Base-by-base conservation (phyloP, 2,888 invertebrate species). In the Plebejus argus region DNA sequence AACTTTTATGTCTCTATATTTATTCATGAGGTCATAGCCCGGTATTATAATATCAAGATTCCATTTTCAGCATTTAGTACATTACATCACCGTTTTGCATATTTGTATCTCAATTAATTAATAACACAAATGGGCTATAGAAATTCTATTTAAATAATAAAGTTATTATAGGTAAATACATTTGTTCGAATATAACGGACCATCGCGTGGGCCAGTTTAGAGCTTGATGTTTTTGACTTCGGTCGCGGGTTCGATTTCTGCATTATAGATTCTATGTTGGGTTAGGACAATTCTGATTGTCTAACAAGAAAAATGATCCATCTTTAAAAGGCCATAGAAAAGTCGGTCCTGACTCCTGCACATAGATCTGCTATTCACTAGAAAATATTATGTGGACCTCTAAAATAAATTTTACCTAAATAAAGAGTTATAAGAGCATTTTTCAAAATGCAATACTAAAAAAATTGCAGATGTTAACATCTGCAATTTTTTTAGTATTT, bases 31-130 rank as follows among this genome's bases (percentile, higher is more conserved):
- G 39, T 71, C 35, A 71, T 39, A n/a, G 18, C 18, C 39, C 39
- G n/a, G 71, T 10, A 71, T 39, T 39, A 71, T 71, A 58, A 56
- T 35, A 76, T 28, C 76, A 70, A 76, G 66, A 76, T 70, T 70
- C 76, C 70, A 49, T 70, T 70, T 76, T 70, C n/a, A 70, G 70
- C 33, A 53, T 70, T 71, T 39, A 39, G 71, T 20, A 15, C 45
- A 33, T 76, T 66, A 76, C 76, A 76, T 76, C 76, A 76, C 70
- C 70, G 66, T 33, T 66, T 28, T 7, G n/a, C n/a, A 76, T 70
- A 53, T 45, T 2, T 58, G 18, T 3, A 7, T 5, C 28, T 66
- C 28, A 66, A 66, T 66, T 18, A 66, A 66, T 66, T 66, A 28
- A 66, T 66, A 33, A 33, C 28, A 18, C 1, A 66, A 33, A 5